Percentiles rank a stretch among this genome's conserved stretches.
Evolutionary conservation across 2,888 invertebrate species (phyloP).

Genomic region (Pasiphila rectangulata): DNA sequence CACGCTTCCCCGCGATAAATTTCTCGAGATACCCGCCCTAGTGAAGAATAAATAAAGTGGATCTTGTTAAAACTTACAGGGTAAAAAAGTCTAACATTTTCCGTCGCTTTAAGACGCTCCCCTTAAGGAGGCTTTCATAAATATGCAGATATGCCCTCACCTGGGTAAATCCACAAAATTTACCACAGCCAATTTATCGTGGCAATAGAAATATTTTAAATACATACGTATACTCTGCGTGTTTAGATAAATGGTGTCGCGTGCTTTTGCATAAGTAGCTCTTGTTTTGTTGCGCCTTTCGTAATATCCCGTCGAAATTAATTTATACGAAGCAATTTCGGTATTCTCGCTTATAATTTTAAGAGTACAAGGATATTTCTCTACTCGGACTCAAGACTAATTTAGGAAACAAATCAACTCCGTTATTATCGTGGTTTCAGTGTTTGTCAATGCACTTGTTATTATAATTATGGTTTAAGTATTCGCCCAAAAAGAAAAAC

Average conservation of each 20-base stretch:
- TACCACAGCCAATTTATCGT: constrained; percentile 74
- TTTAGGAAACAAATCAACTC: no score
- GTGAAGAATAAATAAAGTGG: constrained; percentile 73
- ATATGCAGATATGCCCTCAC: constrained; percentile 80
- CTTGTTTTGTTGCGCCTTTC: constrained; percentile 42
- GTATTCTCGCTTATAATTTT: background rate
- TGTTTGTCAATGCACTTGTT: no score
- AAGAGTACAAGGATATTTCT: background rate
- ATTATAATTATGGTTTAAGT: no score
- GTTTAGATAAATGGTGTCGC: constrained; percentile 60
- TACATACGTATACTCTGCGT: constrained; percentile 65
- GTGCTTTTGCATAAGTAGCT: constrained; percentile 73
- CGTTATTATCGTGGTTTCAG: no score
- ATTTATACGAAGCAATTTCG: constrained; percentile 9
- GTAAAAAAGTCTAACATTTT: constrained; percentile 66
- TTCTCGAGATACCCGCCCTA: constrained; percentile 63
- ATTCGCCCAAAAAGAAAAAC: no score
- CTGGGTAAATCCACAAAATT: constrained; percentile 75
- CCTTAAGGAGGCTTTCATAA: constrained; percentile 75
- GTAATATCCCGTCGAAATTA: constrained; percentile 9
- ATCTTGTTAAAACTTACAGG: constrained; percentile 78
- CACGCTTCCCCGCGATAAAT: constrained; percentile 73
- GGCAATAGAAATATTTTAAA: constrained; percentile 75
- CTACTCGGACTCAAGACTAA: no score
- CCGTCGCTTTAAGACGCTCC: constrained; percentile 72